Percentiles rank a stretch among this genome's conserved stretches.
Evolutionary conservation across 2,888 invertebrate genomes (phyloP).

Genomic region (Himalopsyche tibetana): DNA sequence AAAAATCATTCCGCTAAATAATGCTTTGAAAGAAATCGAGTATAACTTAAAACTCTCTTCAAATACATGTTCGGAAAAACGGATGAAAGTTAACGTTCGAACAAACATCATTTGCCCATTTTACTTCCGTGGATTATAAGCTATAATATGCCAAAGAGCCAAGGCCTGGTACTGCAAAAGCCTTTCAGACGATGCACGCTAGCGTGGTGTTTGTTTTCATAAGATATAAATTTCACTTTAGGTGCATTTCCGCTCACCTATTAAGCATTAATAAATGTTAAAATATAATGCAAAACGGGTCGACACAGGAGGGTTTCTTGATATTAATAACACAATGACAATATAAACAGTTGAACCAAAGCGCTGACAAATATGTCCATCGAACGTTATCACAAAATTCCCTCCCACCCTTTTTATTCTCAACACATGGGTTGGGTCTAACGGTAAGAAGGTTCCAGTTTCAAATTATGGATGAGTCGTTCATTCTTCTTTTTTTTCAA

Average conservation of each 20-base stretch:
- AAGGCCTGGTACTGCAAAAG: not conserved
- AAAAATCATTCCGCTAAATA: no score
- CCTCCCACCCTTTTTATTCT: no score
- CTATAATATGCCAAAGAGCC: not conserved
- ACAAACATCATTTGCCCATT: not conserved
- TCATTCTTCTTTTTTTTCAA: no score
- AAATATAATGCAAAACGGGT: not conserved
- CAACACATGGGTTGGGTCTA: no score
- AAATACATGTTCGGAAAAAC: not conserved
- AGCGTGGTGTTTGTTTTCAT: not conserved
- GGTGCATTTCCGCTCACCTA: slow-evolving; percentile 37
- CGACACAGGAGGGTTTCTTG: not conserved
- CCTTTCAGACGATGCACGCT: not conserved
- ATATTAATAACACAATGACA: no score
- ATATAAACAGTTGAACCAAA: no score
- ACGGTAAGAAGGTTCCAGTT: no score
- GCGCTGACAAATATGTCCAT: no score
- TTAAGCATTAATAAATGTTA: not conserved
- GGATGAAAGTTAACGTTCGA: not conserved
- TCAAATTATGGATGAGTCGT: no score
- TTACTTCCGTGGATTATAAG: slow-evolving; percentile 21
- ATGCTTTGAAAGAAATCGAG: no score
- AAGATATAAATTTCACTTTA: slow-evolving; percentile 52
- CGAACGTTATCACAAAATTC: no score
- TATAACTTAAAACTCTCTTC: not conserved